Evolutionary conservation across 2,888 invertebrate species (phyloP).

Genomic region (Peribatodes rhomboidaria): DNA sequence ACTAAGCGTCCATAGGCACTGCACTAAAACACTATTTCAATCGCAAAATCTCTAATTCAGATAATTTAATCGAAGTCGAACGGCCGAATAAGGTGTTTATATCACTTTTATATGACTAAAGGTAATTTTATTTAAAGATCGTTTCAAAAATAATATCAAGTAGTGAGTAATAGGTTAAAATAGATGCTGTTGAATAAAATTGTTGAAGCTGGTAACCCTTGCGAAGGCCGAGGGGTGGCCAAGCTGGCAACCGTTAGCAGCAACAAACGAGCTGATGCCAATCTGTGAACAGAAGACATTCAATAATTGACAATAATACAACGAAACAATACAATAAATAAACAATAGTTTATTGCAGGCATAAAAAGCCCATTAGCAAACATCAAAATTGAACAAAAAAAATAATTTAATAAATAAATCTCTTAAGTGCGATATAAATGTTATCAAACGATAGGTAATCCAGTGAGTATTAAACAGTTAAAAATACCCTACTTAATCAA

Average conservation of each 20-base stretch:
- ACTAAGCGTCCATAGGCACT: constrained; percentile 26
- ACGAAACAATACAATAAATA: no score
- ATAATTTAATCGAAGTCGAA: constrained; percentile 11
- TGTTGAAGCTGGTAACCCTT: constrained; percentile 63
- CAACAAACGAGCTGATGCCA: constrained; percentile 70
- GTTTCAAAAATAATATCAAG: background rate
- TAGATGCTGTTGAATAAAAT: constrained; percentile 60
- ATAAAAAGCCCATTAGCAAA: no score
- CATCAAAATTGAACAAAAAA: no score
- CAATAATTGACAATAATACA: background rate
- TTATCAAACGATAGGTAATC: no score
- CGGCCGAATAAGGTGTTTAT: background rate
- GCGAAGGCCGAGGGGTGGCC: constrained; percentile 69
- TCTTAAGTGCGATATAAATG: no score
- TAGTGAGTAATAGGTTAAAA: constrained; percentile 32
- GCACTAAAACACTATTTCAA: constrained; percentile 11
- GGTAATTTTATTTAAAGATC: no score
- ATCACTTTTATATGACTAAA: background rate
- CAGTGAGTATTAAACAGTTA: no score
- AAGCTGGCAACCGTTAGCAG: constrained; percentile 57
- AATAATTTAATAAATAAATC: no score
- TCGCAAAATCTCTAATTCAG: constrained; percentile 14
- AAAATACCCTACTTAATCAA: no score
- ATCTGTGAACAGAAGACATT: constrained; percentile 51
- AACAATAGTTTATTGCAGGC: no score